These are phyloP conservation scores for Hystrix brachyura DNA, from an alignment of 2,113 vertebrate species.

Conservation along the genomic window DNA sequence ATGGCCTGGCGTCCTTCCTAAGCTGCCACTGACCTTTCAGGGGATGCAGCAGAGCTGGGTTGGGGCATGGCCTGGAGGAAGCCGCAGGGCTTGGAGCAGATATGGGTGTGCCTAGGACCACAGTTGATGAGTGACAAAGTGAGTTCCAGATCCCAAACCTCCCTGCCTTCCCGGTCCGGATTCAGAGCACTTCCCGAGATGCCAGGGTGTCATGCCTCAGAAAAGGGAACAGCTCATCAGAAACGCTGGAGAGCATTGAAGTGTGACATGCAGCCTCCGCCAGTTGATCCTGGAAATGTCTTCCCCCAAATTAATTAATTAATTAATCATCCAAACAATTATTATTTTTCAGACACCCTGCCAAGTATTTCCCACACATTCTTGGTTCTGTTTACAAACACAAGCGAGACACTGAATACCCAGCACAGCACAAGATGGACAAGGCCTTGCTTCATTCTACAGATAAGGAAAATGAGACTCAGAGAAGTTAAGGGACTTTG, in stretches of 20 bases:
- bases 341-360: slow-evolving; percentile 13
- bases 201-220: not conserved
- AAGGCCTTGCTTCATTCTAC: not conserved
- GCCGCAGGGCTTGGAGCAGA: not conserved
- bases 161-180: not conserved
- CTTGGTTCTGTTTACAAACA: slow-evolving; percentile 9
- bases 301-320: not conserved
- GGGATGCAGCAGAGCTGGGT: not conserved
- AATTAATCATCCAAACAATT: not conserved
- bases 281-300: not conserved
- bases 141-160: not conserved
- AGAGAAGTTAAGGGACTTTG: not conserved
- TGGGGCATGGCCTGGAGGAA: not conserved
- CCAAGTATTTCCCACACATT: not conserved
- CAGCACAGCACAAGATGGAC: not conserved
- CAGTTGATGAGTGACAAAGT: not conserved
- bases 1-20: not conserved
- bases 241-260: not conserved
- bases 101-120: not conserved
- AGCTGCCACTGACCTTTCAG: not conserved
- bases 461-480: not conserved
- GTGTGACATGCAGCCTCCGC: not conserved
- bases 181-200: not conserved
- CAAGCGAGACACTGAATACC: not conserved
- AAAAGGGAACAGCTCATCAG: not conserved